Conservation (phyloP, 2,797 vertebrate species). For the Lophotriccus pileatus region DNA sequence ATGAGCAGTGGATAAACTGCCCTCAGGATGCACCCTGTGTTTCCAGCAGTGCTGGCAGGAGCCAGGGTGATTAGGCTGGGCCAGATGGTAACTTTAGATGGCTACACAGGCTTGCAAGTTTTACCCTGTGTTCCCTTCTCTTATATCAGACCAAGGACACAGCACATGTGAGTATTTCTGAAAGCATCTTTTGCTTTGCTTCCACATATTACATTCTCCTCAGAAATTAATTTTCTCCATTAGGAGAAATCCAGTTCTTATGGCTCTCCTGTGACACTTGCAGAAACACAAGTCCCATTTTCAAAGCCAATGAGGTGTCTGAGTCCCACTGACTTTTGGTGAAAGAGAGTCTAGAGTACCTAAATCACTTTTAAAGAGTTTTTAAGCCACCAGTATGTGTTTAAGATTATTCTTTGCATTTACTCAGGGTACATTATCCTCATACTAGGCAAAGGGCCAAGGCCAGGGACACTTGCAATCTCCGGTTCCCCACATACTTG, state of each 20-base stretch:
- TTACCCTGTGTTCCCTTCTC: neutral
- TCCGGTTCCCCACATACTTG: neutral
- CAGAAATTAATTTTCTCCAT: neutral
- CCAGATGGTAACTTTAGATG: neutral
- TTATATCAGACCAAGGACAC: neutral
- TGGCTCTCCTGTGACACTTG: accelerated
- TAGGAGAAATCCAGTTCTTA: neutral
- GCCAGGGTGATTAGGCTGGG: neutral
- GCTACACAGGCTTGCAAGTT: neutral
- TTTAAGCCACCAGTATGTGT: neutral
- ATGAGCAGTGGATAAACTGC: neutral
- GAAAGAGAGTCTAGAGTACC: neutral
- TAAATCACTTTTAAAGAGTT: neutral
- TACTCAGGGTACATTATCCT: neutral
- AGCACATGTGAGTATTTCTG: neutral
- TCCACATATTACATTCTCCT: accelerated
- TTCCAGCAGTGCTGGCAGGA: neutral
- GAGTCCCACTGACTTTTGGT: neutral
- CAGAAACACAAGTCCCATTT: neutral
- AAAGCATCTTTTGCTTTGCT: neutral
- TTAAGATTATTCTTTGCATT: neutral
- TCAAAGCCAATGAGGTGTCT: neutral
- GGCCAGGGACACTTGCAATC: neutral
- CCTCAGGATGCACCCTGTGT: neutral
- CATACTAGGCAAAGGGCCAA: neutral